Base-by-base conservation (phyloP, 1,140 invertebrate species). In the Phocides pigmalion region DNA sequence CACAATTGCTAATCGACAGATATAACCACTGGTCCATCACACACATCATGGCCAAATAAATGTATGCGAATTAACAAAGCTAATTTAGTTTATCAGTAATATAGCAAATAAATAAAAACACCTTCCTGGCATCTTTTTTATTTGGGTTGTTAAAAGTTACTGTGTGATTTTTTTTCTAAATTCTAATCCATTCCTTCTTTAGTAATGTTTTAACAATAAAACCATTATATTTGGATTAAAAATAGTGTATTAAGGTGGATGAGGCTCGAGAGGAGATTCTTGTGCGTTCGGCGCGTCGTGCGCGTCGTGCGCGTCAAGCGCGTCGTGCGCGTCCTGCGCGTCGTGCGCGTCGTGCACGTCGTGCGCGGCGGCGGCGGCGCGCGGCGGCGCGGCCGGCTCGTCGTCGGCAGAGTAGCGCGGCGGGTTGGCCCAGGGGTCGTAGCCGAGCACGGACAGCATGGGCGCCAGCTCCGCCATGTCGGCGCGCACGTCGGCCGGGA, bases 371-470 rank as follows among this genome's bases (percentile, higher is more conserved):
- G 64, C 94, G 47, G 98, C 97, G 83, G 95, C 93, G 54, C 94
- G 54, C 51, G 39, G 39, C 14, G 12, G 39, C 39, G 39, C 8
- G 14, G 1, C 39, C 14, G 39, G 4, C 16, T 22, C 20, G 44
- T 25, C 44, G 44, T 47, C 89, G 59, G 71, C 89, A 53, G 97
- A 97, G 92, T 99, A 99, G 81, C 96, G 94, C 35, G 98, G 98
- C 50, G 98, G 98, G 93, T 98, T 98, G 72, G 95, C 96, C 81
- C 96, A 95, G 19, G 98, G 98, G 94, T 99, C 97, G 91, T 99
- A 99, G 51, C 98, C 98, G 44, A 99, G 93, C 47, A 95, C 94
- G 14, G 95, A 94, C 41, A 98, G 94, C 98, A 99, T 98, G 35
- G 98, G 98, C 56, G 98, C 98, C 69, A 98, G 95, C 65, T 95